These are phyloP conservation scores for Pardalotus punctatus DNA, from an alignment of 2,113 vertebrate genomes.

Conservation along the genomic window DNA sequence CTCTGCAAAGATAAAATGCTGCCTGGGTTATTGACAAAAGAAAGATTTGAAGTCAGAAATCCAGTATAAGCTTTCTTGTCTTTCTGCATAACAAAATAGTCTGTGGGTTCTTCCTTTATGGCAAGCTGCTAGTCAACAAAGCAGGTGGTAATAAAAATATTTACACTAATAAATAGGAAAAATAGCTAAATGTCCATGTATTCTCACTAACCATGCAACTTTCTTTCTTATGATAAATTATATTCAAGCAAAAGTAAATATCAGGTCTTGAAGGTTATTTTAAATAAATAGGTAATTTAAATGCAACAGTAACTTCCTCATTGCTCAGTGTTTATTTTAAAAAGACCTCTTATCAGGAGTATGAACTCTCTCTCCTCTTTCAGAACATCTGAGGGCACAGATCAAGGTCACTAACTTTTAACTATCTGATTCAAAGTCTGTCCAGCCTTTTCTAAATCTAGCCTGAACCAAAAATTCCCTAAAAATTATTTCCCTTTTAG, in stretches of 20 bases:
- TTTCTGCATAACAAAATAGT: slow-evolving; percentile 26
- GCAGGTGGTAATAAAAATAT: slow-evolving; percentile 45
- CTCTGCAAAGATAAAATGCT: neutral
- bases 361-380: neutral
- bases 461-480: neutral
- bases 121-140: slow-evolving; percentile 3
- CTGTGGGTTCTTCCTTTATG: neutral
- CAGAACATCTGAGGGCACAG: neutral
- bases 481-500: neutral
- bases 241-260: slow-evolving; percentile 53
- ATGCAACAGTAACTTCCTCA: slow-evolving; percentile 60
- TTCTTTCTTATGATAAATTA: slow-evolving; percentile 56
- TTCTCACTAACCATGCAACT: slow-evolving; percentile 39
- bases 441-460: neutral
- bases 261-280: slow-evolving; percentile 64
- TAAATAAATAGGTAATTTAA: slow-evolving; percentile 73
- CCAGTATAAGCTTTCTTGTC: neutral
- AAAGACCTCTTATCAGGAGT: slow-evolving; percentile 25
- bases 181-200: slow-evolving; percentile 25
- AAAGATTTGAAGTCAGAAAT: slow-evolving; percentile 28
- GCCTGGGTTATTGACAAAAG: slow-evolving; percentile 12
- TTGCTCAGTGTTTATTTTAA: slow-evolving; percentile 34
- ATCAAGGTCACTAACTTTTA: slow-evolving; percentile 6
- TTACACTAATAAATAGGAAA: slow-evolving; percentile 45
- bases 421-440: neutral